Base-by-base conservation (phyloP, 2,113 vertebrate genomes). In the Phalacrocorax brasilianus region DNA sequence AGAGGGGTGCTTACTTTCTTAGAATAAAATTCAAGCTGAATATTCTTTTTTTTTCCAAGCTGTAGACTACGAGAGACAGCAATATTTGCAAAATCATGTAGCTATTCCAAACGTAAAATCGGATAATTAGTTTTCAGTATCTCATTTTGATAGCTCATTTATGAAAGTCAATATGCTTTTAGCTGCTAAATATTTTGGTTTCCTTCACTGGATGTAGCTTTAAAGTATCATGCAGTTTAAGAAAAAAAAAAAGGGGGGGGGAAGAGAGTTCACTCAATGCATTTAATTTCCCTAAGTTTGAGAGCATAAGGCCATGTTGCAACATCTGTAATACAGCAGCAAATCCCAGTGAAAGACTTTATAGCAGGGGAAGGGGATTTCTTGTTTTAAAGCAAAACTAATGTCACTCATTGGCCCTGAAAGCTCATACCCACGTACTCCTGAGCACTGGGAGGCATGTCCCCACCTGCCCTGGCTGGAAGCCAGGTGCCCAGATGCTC, bases 351-450 rank as follows among this genome's bases (percentile, higher is more conserved):
- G 27, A 76, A 30, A 27, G 3, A 13, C 21, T 59, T 58, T 3
- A 28, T 6, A 27, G 47, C 9, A 70, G 35, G 4, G 5, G 9
- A 70, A 62, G 5, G 12, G 13, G 4, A 22, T 42, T 67, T 85
- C 38, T 44, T 23, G 8, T 27, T 63, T n/a, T 26, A 63, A 35
- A 58, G 8, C 8, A 52, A 91, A 85, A 18, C n/a, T 5, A 5
- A 35, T n/a, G 6, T n/a, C 45, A n/a, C 22, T 8, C 45, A 11
- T 16, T 7, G 22, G 22, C 61, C 11, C 11, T 14, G 10, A 12
- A 23, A 0, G 2, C 23, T 47, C 23, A 4, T 1, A n/a, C 4
- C 28, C 40, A 44, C 0, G 0, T 9, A 13, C 20, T 45, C 4
- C 15, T 0, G 5, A 61, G 56, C 14, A 19, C 3, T 5, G 33